A percentile compares a stretch with the other conserved stretches of the same genome.
These are phyloP conservation scores for Heterohyrax brucei DNA, from an alignment of 2,797 vertebrate genomes.

Conservation along the genomic window DNA sequence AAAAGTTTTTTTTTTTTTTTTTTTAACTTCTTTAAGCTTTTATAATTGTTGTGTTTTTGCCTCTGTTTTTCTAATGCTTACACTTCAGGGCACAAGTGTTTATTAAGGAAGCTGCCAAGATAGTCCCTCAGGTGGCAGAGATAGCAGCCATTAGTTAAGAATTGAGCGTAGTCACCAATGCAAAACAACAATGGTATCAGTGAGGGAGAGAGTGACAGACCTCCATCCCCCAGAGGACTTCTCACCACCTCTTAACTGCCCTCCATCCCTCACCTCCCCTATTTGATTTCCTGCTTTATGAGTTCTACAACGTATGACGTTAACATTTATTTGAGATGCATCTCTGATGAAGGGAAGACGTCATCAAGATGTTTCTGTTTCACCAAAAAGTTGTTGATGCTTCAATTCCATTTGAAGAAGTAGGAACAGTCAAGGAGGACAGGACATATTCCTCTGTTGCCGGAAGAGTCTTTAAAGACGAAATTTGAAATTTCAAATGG, in stretches of 20 bases:
- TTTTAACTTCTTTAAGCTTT: conserved; percentile 32
- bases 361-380: conserved; percentile 19
- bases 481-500: conserved; percentile 63
- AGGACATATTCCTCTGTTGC: conserved; percentile 12
- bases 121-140: not conserved
- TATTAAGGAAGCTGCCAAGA: not conserved
- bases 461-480: not conserved
- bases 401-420: not conserved
- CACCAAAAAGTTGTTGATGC: not conserved
- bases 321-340: conserved; percentile 54
- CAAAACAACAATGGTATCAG: not conserved
- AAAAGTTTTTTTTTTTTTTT: not conserved
- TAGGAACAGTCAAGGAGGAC: not conserved
- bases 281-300: conserved; percentile 50
- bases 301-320: conserved; percentile 54
- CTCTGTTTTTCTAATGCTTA: not conserved
- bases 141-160: not conserved
- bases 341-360: conserved; percentile 13
- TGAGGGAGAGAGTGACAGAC: not conserved
- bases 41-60: not conserved
- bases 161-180: conserved; percentile 33
- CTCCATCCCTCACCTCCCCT: not conserved
- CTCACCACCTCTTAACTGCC: conserved; percentile 5
- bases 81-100: not conserved
- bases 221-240: not conserved